Evolutionary conservation across 2,888 invertebrate species (phyloP).

Genomic region (Epinotia bilunana): DNA sequence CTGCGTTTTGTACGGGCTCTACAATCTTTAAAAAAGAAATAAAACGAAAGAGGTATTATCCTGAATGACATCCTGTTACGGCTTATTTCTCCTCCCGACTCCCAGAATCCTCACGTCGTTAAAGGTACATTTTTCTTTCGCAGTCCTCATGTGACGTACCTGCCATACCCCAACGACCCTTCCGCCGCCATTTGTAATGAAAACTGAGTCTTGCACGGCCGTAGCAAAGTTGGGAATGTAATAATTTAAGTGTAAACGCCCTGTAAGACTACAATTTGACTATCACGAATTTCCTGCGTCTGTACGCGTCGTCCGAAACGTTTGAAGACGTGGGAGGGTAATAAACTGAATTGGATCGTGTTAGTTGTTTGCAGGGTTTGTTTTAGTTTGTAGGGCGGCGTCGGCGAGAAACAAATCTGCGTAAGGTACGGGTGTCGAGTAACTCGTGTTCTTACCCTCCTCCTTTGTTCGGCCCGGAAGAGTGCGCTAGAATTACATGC

Average conservation of each 20-base stretch:
- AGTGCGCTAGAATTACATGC: conserved; percentile 85
- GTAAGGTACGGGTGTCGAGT: conserved; percentile 84
- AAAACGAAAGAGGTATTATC: conserved; percentile 79
- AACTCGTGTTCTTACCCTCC: conserved; percentile 85
- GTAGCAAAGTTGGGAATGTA: conserved; percentile 81
- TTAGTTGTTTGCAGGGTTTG: conserved; percentile 64
- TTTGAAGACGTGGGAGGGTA: conserved; percentile 60
- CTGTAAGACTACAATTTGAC: conserved; percentile 84
- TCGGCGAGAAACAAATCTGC: conserved; percentile 83
- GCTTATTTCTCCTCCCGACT: conserved; percentile 82
- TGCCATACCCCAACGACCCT: conserved; percentile 77
- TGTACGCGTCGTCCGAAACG: conserved; percentile 67
- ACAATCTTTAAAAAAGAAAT: conserved; percentile 67
- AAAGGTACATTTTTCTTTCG: conserved; percentile 84
- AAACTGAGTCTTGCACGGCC: conserved; percentile 76
- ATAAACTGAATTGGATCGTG: conserved; percentile 66
- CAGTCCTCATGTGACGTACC: conserved; percentile 80
- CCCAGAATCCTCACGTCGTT: conserved; percentile 80
- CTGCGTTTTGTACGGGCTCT: conserved; percentile 48
- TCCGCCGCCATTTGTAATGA: conserved; percentile 63
- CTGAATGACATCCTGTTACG: conserved; percentile 83
- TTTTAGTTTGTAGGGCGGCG: conserved; percentile 62
- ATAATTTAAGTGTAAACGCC: conserved; percentile 80
- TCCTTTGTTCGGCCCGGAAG: conserved; percentile 84
- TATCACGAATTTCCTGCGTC: conserved; percentile 83